These are phyloP conservation scores for Caloenas nicobarica DNA, from an alignment of 2,113 vertebrate genomes.

Conservation along the genomic window DNA sequence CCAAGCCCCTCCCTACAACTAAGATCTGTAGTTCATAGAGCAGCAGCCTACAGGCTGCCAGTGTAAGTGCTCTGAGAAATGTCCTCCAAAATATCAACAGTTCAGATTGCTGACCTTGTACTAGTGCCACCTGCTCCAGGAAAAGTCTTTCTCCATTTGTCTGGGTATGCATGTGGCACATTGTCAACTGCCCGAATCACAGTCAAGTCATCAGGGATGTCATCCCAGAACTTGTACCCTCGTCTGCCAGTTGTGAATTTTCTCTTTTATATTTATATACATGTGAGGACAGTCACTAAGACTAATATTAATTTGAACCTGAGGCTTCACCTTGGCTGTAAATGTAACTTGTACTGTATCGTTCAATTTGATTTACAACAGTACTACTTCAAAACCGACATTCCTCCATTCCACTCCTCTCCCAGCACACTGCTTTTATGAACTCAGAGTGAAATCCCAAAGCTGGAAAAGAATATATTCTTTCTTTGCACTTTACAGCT, in stretches of 20 bases:
- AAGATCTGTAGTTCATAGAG: background rate
- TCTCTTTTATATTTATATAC: background rate
- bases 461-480: background rate
- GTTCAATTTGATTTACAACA: background rate
- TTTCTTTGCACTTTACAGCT: background rate
- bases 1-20: background rate
- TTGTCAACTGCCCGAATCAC: background rate
- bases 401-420: fast-evolving
- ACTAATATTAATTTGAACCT: background rate
- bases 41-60: background rate
- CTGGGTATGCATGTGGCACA: fast-evolving
- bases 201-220: background rate
- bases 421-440: background rate
- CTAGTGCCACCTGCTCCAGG: fast-evolving
- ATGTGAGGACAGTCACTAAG: background rate
- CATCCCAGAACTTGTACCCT: background rate
- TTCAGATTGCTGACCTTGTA: background rate
- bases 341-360: background rate
- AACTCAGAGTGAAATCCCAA: background rate
- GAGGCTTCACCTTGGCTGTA: background rate
- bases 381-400: background rate
- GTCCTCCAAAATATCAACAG: background rate
- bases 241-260: background rate
- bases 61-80: background rate
- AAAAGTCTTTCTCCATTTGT: background rate